These are phyloP conservation scores for Formica selysi DNA, from an alignment of 1,140 invertebrate species.

Conservation along the genomic window DNA sequence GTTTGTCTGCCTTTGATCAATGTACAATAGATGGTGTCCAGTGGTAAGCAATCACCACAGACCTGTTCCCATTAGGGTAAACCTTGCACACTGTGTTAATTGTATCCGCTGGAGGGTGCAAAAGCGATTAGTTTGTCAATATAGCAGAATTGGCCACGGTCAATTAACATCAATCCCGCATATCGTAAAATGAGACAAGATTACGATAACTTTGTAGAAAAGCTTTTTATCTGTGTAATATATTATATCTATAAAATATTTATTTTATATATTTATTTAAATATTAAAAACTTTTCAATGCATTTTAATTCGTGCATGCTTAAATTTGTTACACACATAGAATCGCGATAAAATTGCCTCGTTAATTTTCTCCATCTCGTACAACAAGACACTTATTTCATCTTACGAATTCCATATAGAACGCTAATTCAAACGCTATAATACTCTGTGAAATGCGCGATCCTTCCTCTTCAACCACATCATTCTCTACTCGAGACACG, in stretches of 20 bases:
- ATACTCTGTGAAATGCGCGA: neutral
- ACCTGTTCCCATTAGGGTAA: conserved; percentile 27
- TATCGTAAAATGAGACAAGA: neutral
- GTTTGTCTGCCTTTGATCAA: neutral
- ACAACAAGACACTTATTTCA: neutral
- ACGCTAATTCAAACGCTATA: neutral
- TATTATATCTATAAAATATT: neutral
- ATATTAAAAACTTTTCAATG: neutral
- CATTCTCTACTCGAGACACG: conserved; percentile 37
- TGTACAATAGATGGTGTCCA: conserved; percentile 4
- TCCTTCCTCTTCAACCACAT: conserved; percentile 31
- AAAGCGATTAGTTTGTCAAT: conserved; percentile 49
- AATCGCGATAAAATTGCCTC: neutral
- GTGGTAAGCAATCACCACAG: conserved; percentile 5
- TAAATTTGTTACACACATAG: too few species aligned
- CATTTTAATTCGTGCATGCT: neutral
- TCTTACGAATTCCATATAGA: neutral
- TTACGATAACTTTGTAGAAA: neutral
- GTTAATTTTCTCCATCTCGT: neutral
- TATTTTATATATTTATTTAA: neutral
- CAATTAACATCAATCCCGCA: neutral
- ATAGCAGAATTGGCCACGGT: neutral
- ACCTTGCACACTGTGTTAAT: conserved; percentile 32
- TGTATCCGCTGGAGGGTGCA: conserved; percentile 35
- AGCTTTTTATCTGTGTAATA: too few species aligned